Evolutionary conservation across 2,113 vertebrate genomes (phyloP).

Genomic region (Madoqua kirkii): DNA sequence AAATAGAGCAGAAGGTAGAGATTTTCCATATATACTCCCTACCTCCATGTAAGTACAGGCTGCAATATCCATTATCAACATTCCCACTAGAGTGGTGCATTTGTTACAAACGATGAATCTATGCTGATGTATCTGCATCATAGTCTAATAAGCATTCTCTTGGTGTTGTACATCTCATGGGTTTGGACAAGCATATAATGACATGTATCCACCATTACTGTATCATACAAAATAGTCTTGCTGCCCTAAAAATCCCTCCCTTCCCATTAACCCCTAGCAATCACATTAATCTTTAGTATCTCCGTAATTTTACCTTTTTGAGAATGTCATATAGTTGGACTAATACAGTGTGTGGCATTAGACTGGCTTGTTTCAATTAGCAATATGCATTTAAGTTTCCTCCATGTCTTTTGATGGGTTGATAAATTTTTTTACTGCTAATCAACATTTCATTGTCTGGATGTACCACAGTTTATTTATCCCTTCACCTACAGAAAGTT

Average conservation of each 20-base stretch:
- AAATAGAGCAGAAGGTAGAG: background rate
- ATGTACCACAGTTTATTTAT: background rate
- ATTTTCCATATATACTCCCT: background rate
- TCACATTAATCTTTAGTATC: background rate
- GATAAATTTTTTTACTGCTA: background rate
- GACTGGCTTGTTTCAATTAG: background rate
- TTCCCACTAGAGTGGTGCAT: background rate
- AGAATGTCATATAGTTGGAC: background rate
- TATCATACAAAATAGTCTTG: background rate
- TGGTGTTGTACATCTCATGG: background rate
- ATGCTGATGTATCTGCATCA: background rate
- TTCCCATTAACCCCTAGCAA: background rate
- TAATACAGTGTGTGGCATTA: background rate
- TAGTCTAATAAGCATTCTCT: background rate
- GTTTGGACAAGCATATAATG: background rate
- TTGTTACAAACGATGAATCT: background rate
- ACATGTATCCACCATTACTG: background rate
- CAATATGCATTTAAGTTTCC: background rate
- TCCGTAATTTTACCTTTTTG: background rate
- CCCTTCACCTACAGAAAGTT: background rate
- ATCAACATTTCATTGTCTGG: background rate
- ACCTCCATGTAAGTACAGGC: background rate
- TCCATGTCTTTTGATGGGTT: background rate
- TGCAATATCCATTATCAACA: background rate
- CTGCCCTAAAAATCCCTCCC: background rate